Evolutionary conservation across 2,797 vertebrate species (phyloP).

Genomic region (Tauraco hartlaubi): DNA sequence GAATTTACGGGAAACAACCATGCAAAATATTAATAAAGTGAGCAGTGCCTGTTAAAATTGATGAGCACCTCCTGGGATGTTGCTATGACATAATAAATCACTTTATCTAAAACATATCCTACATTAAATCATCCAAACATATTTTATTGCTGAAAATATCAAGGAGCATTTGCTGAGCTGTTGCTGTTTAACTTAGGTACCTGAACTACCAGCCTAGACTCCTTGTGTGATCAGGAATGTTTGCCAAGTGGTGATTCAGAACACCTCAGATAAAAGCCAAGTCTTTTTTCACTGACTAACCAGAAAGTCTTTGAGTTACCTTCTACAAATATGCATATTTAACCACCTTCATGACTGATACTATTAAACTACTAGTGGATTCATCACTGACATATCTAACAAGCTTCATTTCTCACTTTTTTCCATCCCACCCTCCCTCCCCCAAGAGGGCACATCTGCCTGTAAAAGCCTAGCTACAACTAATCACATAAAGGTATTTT

Average conservation of each 20-base stretch:
- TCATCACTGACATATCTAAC: background rate
- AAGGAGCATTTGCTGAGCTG: background rate
- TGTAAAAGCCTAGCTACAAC: background rate
- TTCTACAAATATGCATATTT: background rate
- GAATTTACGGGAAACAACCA: background rate
- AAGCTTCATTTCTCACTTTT: background rate
- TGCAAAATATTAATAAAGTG: constrained; percentile 1
- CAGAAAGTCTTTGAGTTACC: background rate
- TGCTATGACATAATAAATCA: background rate
- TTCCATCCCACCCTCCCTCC: fast-evolving
- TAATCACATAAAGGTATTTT: background rate
- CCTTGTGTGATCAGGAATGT: background rate
- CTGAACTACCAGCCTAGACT: background rate
- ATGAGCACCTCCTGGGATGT: background rate
- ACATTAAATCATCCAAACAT: background rate
- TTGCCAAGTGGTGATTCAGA: background rate
- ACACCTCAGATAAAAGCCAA: background rate
- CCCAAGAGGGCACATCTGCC: background rate
- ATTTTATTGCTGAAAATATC: background rate
- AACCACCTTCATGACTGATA: background rate
- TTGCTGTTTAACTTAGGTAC: background rate
- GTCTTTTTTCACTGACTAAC: background rate
- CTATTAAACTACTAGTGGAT: background rate
- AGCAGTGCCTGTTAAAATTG: background rate
- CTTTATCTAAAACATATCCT: background rate